Conservation (phyloP, 2,797 vertebrate genomes). For the Characodon lateralis region DNA sequence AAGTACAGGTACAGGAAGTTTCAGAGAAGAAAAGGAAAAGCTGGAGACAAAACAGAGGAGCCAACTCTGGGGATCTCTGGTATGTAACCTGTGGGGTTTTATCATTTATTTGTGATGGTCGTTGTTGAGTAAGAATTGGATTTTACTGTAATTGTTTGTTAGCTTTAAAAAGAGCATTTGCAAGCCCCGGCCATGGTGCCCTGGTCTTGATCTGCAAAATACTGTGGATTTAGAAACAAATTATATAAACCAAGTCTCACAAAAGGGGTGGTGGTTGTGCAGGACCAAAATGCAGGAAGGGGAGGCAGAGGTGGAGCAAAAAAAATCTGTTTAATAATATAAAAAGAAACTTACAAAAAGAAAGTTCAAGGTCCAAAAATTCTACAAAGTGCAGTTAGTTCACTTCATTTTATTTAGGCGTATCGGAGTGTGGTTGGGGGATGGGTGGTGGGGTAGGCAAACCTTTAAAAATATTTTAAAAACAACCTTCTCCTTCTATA, state of each 20-base stretch:
- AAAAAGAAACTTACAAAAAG: too few relatives aligned
- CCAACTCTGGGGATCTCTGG: constrained; percentile 75
- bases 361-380: too few relatives aligned
- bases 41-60: constrained; percentile 62
- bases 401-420: too few relatives aligned
- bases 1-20: constrained; percentile 85
- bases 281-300: too few relatives aligned
- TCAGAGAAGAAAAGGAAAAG: constrained; percentile 75
- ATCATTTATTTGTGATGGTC: background rate
- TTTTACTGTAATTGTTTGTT: constrained; percentile 4
- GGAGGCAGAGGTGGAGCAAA: too few relatives aligned
- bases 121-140: constrained; percentile 14
- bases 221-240: background rate
- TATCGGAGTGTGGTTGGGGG: too few relatives aligned
- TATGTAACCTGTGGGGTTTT: constrained; percentile 53
- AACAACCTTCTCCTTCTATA: too few relatives aligned
- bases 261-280: too few relatives aligned
- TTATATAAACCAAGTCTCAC: background rate
- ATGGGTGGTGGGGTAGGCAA: too few relatives aligned
- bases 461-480: too few relatives aligned
- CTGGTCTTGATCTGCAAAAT: background rate
- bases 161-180: background rate
- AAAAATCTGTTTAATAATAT: too few relatives aligned
- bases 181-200: background rate
- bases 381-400: too few relatives aligned